These are phyloP conservation scores for Leucophenga varia DNA, from an alignment of 1,140 invertebrate genomes.

Conservation along the genomic window DNA sequence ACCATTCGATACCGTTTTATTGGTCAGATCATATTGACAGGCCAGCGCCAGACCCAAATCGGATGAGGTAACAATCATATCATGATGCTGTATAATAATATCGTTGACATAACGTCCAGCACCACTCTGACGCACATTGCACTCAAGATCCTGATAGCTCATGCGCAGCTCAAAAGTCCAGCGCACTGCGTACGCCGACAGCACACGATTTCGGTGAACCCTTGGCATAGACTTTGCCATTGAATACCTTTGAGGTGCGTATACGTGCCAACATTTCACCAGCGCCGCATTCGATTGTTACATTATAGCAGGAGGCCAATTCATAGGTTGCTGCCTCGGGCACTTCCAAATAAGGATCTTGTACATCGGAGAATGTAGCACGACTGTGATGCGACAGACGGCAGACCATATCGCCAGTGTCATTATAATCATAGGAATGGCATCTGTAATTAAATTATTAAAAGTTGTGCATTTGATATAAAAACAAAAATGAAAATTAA, in stretches of 20 bases:
- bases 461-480: too few species aligned
- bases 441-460: too few species aligned
- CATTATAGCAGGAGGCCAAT: constrained; percentile 88
- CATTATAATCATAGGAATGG: constrained; percentile 87
- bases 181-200: constrained; percentile 74
- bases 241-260: constrained; percentile 86
- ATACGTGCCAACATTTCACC: constrained; percentile 88
- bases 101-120: constrained; percentile 80
- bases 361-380: constrained; percentile 80
- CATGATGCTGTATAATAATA: constrained; percentile 88
- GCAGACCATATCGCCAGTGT: constrained; percentile 86
- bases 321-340: constrained; percentile 85
- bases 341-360: constrained; percentile 86
- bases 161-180: constrained; percentile 83
- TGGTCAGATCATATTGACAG: constrained; percentile 87
- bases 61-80: constrained; percentile 87
- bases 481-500: too few species aligned
- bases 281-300: constrained; percentile 83
- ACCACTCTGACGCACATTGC: constrained; percentile 75
- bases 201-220: constrained; percentile 87
- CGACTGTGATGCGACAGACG: constrained; percentile 83
- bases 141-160: constrained; percentile 86
- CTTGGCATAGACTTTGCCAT: constrained; percentile 90
- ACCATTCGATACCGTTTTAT: constrained; percentile 81
- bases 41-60: constrained; percentile 86